Conservation (phyloP, 2,888 invertebrate genomes). For the Cetonia aurata region DNA sequence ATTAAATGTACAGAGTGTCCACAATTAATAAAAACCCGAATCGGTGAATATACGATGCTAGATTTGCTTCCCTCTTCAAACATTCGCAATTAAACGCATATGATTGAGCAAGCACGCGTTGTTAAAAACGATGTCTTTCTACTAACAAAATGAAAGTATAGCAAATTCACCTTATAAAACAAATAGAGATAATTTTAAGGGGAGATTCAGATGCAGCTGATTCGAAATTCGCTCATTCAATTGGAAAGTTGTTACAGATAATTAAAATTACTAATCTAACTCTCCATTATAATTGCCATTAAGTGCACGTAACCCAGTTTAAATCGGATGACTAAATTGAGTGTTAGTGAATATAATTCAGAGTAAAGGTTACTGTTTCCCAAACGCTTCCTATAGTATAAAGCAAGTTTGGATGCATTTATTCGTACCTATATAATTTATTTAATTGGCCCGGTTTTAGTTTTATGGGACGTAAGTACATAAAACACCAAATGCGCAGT, state of each 20-base stretch:
- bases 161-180: too few species aligned
- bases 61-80: too few species aligned
- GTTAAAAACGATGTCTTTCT: too few species aligned
- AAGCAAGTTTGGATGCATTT: neutral
- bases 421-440: neutral
- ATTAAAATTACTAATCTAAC: slow-evolving; percentile 39
- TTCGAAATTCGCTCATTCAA: slow-evolving; percentile 14
- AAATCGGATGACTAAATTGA: slow-evolving; percentile 32
- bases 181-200: too few species aligned
- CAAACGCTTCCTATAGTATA: slow-evolving; percentile 19
- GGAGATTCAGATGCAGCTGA: neutral
- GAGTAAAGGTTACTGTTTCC: slow-evolving; percentile 12
- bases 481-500: slow-evolving; percentile 1
- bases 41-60: too few species aligned
- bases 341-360: neutral
- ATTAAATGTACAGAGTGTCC: too few species aligned
- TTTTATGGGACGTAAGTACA: slow-evolving; percentile 2
- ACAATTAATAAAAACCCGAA: too few species aligned
- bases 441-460: slow-evolving; percentile 14
- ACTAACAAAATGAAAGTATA: too few species aligned
- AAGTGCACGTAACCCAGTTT: slow-evolving; percentile 27
- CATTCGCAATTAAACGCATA: too few species aligned
- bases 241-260: slow-evolving; percentile 34
- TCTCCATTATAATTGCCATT: slow-evolving; percentile 33
- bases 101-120: too few species aligned